Base-by-base conservation (phyloP, 2,797 vertebrate genomes). In the Cyclopterus lumpus region DNA sequence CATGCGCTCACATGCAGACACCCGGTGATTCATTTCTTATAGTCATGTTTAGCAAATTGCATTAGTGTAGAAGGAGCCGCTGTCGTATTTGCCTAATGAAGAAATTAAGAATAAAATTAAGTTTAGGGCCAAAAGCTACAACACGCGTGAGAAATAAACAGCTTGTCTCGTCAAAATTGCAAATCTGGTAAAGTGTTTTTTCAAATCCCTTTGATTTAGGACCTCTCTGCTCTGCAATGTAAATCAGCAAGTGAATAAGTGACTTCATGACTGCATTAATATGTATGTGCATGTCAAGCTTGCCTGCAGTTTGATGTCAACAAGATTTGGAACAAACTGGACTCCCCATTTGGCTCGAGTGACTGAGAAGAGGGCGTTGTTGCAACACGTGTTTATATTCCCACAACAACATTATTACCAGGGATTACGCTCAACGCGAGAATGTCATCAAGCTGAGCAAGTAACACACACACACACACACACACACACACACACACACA, bases 81-180 rank as follows among this genome's bases (percentile, higher is more conserved):
- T 74, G 64, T 83, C 55, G 3, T 81, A 87, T 88, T 81, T 89
- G 80, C 81, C 87, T 92, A 92, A 93, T 92, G 88, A 92, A 91
- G 83, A 89, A 93, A 92, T 93, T 91, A 89, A 83, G 88, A 93
- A 93, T 88, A 91, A 91, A 91, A 89, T 81, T 34, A 84, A 83
- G 82, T 90, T 88, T 76, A 73, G 83, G 85, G 91, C 86, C 92
- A 81, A 78, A 93, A 92, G 91, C 89, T 90, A 89, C 77, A 69
- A 84, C 83, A 82, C 86, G 65, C 69, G 34, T 40, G 53, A 87
- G 82, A 92, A 92, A 79, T 91, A 92, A 88, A 85, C 71, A 88
- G 79, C 85, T 87, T 90, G 90, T 93, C 91, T 91, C 88, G 82
- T 93, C 87, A 85, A 77, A 91, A 93, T 93, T 92, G 85, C 86